phyloP scores from a whole-genome alignment of 2,797 vertebrate genomes.

The Valencia hispanica region DNA sequence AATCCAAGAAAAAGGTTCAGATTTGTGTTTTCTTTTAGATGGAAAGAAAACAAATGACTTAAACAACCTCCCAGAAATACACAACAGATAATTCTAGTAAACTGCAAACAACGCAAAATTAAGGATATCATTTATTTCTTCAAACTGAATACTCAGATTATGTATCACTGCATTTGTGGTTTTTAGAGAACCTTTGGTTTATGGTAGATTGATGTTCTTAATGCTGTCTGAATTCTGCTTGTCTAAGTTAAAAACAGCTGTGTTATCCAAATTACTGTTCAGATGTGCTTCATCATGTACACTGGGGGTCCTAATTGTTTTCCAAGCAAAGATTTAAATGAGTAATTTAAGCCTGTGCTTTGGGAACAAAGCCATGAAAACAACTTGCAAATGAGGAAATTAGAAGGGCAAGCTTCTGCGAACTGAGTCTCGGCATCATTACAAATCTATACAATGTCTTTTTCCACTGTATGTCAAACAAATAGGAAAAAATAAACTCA shows the following conservation, averaged over 20 bases:
- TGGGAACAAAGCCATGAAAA: slow-evolving; percentile 41
- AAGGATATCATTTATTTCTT: background rate
- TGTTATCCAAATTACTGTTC: slow-evolving; percentile 15
- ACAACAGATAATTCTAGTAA: slow-evolving; percentile 2
- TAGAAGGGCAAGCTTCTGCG: slow-evolving; percentile 28
- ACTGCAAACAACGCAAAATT: background rate
- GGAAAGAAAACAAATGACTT: slow-evolving; percentile 25
- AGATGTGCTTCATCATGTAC: slow-evolving; percentile 33
- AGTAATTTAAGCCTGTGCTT: slow-evolving; percentile 36
- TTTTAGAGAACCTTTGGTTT: background rate
- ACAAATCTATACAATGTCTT: slow-evolving; percentile 13
- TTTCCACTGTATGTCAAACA: slow-evolving; percentile 13
- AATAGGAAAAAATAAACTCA: background rate
- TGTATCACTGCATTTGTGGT: background rate
- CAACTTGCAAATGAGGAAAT: slow-evolving; percentile 47
- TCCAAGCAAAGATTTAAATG: slow-evolving; percentile 38
- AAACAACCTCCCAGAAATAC: background rate
- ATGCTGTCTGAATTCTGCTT: slow-evolving; percentile 1
- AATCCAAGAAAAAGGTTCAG: slow-evolving; percentile 52
- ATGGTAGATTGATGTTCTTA: background rate
- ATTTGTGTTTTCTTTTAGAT: slow-evolving; percentile 22
- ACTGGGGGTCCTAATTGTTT: slow-evolving; percentile 44
- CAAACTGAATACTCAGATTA: background rate
- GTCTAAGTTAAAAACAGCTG: slow-evolving; percentile 16
- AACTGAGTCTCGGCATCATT: slow-evolving; percentile 22